Conservation (phyloP, 2,797 vertebrate species). For the Crotalus adamanteus region DNA sequence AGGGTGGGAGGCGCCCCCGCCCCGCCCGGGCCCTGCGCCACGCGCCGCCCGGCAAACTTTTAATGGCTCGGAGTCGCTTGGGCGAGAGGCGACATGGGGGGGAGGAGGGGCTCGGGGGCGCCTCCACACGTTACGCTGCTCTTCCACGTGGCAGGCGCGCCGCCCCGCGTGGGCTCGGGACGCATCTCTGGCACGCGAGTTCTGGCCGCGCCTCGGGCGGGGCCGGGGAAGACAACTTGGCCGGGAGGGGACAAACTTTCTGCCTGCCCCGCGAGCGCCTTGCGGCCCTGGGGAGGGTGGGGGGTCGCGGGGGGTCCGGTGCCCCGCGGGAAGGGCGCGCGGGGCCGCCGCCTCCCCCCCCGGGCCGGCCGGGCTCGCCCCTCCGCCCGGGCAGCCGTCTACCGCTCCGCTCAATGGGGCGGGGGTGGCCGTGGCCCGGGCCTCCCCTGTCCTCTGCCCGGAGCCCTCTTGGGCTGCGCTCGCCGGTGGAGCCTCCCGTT, state of each 20-base stretch:
- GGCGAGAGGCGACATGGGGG: too few relatives aligned
- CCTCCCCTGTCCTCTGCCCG: too few relatives aligned
- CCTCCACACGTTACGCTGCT: background rate
- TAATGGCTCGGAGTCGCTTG: background rate
- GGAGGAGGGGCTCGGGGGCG: background rate
- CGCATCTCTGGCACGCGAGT: background rate
- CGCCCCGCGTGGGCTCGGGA: background rate
- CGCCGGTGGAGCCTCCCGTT: too few relatives aligned
- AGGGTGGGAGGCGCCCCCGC: constrained; percentile 43
- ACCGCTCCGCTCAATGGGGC: background rate
- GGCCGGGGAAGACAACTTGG: background rate
- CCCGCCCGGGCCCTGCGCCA: too few relatives aligned
- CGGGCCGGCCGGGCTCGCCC: background rate
- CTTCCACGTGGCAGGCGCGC: background rate
- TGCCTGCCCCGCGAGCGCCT: background rate
- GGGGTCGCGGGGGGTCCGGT: background rate
- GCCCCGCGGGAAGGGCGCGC: too few relatives aligned
- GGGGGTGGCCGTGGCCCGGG: background rate
- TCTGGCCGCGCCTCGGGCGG: background rate
- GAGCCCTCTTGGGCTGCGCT: background rate
- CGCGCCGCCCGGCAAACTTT: constrained; percentile 10
- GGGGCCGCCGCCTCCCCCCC: too few relatives aligned
- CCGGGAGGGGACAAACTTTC: background rate
- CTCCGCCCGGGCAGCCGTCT: background rate
- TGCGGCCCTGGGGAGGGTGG: background rate